phyloP scores from a whole-genome alignment of 2,113 vertebrate species.

The Ascaphus truei region DNA sequence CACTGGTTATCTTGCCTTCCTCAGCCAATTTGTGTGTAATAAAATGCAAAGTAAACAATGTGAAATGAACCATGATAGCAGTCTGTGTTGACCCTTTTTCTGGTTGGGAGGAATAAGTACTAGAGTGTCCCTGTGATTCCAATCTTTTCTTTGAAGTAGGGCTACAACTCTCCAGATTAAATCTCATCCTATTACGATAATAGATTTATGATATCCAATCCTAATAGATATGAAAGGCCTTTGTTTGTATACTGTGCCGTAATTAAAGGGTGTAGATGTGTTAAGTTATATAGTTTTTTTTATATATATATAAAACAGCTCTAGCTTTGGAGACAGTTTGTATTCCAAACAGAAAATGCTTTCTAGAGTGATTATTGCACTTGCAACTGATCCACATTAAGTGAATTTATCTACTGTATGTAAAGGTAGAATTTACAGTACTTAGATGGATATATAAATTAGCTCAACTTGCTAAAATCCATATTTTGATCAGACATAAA shows the following conservation, averaged over 20 bases:
- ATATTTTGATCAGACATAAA: conserved; percentile 24
- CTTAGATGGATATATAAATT: no score
- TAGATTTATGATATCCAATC: conserved; percentile 30
- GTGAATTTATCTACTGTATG: no score
- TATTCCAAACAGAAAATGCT: conserved; percentile 47
- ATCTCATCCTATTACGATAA: not conserved
- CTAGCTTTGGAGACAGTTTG: conserved; percentile 52
- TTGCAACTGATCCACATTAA: conserved; percentile 51
- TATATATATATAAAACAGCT: conserved; percentile 25
- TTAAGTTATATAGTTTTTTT: conserved; percentile 31
- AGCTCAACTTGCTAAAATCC: no score
- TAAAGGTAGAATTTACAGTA: no score
- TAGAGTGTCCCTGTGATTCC: conserved; percentile 35
- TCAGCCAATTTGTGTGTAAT: conserved; percentile 31
- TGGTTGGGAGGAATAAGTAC: conserved; percentile 38
- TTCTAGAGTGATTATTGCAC: conserved; percentile 55
- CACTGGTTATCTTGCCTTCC: conserved; percentile 25
- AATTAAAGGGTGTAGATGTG: conserved; percentile 33
- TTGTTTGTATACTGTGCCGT: not conserved
- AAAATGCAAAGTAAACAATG: conserved; percentile 12
- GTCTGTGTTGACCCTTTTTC: conserved; percentile 12
- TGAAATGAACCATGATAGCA: conserved; percentile 11
- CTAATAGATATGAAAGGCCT: not conserved
- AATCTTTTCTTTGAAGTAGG: conserved; percentile 18
- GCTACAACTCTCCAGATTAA: not conserved